These are phyloP conservation scores for Agapornis roseicollis DNA, from an alignment of 2,113 vertebrate species.

Conservation along the genomic window DNA sequence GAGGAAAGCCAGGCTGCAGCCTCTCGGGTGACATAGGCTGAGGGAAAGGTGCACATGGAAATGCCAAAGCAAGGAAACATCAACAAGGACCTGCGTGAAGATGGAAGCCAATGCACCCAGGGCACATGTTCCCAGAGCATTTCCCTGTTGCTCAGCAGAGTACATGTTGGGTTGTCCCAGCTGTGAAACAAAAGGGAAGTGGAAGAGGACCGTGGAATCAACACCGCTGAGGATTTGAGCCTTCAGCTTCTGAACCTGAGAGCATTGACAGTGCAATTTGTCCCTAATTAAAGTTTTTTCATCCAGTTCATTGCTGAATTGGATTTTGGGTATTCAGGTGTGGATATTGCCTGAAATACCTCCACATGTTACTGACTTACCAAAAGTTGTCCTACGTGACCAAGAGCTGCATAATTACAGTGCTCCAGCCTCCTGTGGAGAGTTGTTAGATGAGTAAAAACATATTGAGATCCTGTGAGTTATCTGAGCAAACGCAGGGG, in stretches of 20 bases:
- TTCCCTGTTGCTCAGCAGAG: neutral
- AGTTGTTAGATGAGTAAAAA: neutral
- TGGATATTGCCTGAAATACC: neutral
- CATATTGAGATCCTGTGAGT: neutral
- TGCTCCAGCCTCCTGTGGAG: neutral
- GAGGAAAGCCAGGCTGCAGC: neutral
- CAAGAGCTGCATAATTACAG: neutral
- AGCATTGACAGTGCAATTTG: neutral
- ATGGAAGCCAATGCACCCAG: neutral
- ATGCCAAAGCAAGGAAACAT: neutral
- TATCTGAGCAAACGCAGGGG: neutral
- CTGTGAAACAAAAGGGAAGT: neutral
- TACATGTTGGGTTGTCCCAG: fast-evolving
- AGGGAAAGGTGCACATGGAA: neutral
- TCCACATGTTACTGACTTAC: fast-evolving
- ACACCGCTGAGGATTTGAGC: neutral
- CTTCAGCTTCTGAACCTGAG: fast-evolving
- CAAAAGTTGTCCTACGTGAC: neutral
- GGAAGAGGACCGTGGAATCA: neutral
- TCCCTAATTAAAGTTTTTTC: neutral
- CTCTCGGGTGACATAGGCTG: neutral
- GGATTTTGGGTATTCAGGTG: neutral
- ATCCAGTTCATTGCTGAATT: neutral
- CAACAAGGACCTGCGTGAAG: neutral
- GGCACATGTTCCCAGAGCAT: fast-evolving